phyloP scores from a whole-genome alignment of 2,888 invertebrate genomes.

The Gibbula magus region DNA sequence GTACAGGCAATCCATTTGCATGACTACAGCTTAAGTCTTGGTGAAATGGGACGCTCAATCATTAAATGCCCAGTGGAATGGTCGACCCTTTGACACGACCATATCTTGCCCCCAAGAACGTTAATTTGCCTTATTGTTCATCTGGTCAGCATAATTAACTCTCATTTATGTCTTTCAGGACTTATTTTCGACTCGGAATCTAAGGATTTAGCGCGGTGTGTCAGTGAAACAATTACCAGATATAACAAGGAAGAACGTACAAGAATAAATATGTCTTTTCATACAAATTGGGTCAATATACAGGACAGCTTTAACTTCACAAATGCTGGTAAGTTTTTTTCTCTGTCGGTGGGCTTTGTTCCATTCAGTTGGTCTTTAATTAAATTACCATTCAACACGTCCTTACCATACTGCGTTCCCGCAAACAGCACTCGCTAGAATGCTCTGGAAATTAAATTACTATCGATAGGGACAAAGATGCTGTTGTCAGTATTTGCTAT shows the following conservation, averaged over 20 bases:
- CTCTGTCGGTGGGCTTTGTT: not conserved
- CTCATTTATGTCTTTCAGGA: slow-evolving; percentile 18
- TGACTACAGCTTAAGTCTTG: too few species aligned
- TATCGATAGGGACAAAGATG: not conserved
- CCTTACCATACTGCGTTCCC: too few species aligned
- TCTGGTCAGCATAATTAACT: not conserved
- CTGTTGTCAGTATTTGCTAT: not conserved
- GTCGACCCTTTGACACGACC: too few species aligned
- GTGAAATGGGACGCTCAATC: too few species aligned
- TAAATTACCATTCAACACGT: too few species aligned
- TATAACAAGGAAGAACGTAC: slow-evolving; percentile 16
- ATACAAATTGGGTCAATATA: slow-evolving; percentile 20
- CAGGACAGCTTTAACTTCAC: slow-evolving; percentile 36
- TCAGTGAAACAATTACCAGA: slow-evolving; percentile 23
- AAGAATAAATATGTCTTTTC: not conserved
- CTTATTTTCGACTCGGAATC: slow-evolving; percentile 27
- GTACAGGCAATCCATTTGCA: too few species aligned
- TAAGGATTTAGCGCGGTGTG: slow-evolving; percentile 14
- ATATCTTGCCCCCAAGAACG: too few species aligned
- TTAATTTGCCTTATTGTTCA: too few species aligned
- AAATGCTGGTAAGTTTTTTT: slow-evolving; percentile 23
- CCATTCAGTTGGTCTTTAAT: not conserved
- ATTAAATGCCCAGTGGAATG: too few species aligned
- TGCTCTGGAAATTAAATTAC: not conserved
- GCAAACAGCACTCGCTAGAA: not conserved